These are phyloP conservation scores for Acromyrmex echinatior DNA, from an alignment of 1,140 invertebrate species.

Conservation along the genomic window DNA sequence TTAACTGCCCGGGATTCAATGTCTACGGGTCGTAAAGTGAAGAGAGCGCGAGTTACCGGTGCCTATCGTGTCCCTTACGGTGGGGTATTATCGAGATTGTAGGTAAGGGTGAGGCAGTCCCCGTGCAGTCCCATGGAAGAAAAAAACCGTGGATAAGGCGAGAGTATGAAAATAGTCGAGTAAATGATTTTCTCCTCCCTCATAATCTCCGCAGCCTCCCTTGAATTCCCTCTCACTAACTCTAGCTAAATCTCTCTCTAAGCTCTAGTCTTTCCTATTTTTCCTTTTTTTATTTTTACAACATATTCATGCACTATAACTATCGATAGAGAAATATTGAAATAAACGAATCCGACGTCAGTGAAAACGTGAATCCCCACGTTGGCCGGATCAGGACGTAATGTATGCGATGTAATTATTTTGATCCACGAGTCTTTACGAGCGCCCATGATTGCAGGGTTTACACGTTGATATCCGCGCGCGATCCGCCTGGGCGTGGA, in stretches of 20 bases:
- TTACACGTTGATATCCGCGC: conserved; percentile 17
- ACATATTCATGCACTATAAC: neutral
- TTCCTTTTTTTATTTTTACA: neutral
- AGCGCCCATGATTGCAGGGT: conserved; percentile 57
- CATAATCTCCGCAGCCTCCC: neutral
- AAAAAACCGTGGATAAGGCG: conserved; percentile 47
- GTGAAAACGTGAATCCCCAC: conserved; percentile 29
- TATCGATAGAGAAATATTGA: neutral
- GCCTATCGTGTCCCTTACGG: conserved; percentile 71
- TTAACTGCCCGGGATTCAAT: conserved; percentile 78
- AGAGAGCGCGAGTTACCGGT: conserved; percentile 62
- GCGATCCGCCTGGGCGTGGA: conserved; percentile 65
- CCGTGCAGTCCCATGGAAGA: conserved; percentile 44
- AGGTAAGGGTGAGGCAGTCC: conserved; percentile 68
- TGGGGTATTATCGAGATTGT: conserved; percentile 80
- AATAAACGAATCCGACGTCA: neutral
- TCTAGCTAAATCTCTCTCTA: conserved; percentile 30
- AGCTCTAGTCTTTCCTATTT: neutral
- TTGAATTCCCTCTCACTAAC: conserved; percentile 19
- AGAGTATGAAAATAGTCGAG: conserved; percentile 64
- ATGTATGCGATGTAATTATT: conserved; percentile 69
- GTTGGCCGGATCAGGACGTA: conserved; percentile 30
- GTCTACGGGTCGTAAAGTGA: conserved; percentile 78
- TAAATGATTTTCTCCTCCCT: conserved; percentile 51
- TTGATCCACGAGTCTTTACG: conserved; percentile 65